A percentile compares a stretch with the other conserved stretches of the same genome.
These are phyloP conservation scores for Chitala chitala DNA, from an alignment of 2,113 vertebrate species.

Conservation along the genomic window DNA sequence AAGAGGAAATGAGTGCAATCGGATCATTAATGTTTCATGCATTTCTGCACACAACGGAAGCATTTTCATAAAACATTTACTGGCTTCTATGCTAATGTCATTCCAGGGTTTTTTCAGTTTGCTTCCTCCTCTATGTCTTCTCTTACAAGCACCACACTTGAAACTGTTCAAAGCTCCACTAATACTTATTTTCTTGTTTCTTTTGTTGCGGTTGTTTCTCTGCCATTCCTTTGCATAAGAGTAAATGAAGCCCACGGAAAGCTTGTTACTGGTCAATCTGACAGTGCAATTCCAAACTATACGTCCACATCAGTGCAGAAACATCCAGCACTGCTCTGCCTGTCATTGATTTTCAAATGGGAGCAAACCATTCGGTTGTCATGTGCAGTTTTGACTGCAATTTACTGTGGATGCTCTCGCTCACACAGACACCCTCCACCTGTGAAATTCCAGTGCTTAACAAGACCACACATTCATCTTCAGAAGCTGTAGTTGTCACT, in stretches of 20 bases:
- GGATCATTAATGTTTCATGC: slow-evolving; percentile 12
- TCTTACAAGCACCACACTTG: not conserved
- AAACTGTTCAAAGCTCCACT: not conserved
- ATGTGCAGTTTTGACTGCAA: no score
- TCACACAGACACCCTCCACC: no score
- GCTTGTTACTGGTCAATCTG: not conserved
- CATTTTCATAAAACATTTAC: slow-evolving; percentile 23
- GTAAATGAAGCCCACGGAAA: slow-evolving; percentile 3
- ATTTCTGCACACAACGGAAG: slow-evolving; percentile 13
- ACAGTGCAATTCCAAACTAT: not conserved
- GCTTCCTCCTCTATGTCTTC: not conserved
- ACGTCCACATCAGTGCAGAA: not conserved
- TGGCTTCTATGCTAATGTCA: not conserved
- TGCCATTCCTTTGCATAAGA: not conserved
- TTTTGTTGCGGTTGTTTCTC: not conserved
- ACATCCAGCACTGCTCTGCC: not conserved
- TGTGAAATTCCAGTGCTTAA: no score
- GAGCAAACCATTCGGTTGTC: no score
- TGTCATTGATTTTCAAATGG: no score
- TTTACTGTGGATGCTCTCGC: no score
- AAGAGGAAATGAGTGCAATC: not conserved
- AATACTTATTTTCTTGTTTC: slow-evolving; percentile 2
- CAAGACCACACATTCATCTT: no score
- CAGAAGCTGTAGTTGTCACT: no score
- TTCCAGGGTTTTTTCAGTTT: not conserved